Evolutionary conservation across 1,140 invertebrate species (phyloP).

Genomic region (Polypedilum vanderplanki): DNA sequence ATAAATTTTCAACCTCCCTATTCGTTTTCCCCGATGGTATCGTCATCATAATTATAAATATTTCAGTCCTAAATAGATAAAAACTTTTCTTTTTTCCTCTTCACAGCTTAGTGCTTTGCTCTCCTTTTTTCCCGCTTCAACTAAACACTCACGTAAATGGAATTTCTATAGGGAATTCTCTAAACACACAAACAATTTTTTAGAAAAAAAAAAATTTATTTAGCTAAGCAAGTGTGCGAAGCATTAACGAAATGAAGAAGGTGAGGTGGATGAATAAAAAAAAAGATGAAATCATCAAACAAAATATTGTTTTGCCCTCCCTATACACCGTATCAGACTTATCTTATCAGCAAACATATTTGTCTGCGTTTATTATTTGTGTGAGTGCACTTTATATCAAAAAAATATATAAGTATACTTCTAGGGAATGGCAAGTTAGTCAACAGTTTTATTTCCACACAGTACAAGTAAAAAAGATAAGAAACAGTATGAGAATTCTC

Average conservation of each 20-base stretch:
- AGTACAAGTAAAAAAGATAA: neutral
- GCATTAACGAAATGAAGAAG: slow-evolving; percentile 5
- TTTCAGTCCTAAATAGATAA: slow-evolving; percentile 19
- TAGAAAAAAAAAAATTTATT: neutral
- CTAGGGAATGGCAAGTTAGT: slow-evolving; percentile 16
- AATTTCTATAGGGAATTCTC: slow-evolving; percentile 4
- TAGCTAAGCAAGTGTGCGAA: neutral
- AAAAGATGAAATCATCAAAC: slow-evolving; percentile 9
- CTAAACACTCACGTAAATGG: slow-evolving; percentile 9
- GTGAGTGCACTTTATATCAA: neutral
- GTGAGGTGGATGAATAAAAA: neutral
- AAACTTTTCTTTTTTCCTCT: neutral
- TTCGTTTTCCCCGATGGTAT: neutral
- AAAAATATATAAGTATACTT: neutral
- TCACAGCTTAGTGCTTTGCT: neutral
- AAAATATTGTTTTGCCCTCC: neutral
- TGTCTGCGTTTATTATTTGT: neutral
- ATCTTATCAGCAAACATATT: slow-evolving; percentile 19
- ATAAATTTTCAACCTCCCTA: slow-evolving; percentile 1
- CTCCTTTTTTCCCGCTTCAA: neutral
- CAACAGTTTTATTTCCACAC: slow-evolving; percentile 3
- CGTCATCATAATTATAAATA: slow-evolving; percentile 19
- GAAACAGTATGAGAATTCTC: no score
- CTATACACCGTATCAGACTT: neutral
- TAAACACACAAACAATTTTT: neutral